phyloP scores from a whole-genome alignment of 2,113 vertebrate species.

The Perognathus longimembris region DNA sequence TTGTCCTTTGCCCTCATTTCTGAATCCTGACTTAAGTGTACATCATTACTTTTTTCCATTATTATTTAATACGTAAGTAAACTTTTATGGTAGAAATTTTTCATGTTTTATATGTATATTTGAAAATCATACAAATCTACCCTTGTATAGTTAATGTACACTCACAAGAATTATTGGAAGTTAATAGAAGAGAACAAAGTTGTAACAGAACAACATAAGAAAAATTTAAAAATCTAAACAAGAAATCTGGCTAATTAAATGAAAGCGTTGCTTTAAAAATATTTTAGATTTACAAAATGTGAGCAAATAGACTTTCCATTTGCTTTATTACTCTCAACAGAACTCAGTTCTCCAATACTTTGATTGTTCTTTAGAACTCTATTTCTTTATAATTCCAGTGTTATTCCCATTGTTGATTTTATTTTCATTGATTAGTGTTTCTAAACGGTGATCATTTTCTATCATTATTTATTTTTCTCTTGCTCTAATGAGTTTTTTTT shows the following conservation, averaged over 20 bases:
- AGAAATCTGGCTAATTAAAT: too few species aligned
- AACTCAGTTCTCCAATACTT: background rate
- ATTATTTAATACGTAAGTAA: background rate
- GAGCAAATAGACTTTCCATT: background rate
- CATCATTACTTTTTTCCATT: background rate
- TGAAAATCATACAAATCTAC: too few species aligned
- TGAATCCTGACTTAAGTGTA: background rate
- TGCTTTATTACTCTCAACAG: accelerated
- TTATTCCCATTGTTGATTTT: background rate
- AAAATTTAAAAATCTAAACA: too few species aligned
- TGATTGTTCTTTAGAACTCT: background rate
- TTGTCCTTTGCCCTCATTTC: too few species aligned
- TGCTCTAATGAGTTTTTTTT: background rate
- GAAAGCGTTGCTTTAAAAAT: too few species aligned
- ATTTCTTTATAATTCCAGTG: background rate
- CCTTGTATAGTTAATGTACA: too few species aligned
- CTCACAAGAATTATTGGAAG: too few species aligned
- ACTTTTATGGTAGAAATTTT: background rate
- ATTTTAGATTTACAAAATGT: background rate
- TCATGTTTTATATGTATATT: background rate
- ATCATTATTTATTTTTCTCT: background rate
- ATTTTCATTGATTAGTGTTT: background rate
- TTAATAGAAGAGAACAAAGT: too few species aligned
- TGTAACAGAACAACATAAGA: too few species aligned
- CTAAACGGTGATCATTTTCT: background rate